Conservation (phyloP, 1,140 invertebrate species). For the Drosophila virilis region DNA sequence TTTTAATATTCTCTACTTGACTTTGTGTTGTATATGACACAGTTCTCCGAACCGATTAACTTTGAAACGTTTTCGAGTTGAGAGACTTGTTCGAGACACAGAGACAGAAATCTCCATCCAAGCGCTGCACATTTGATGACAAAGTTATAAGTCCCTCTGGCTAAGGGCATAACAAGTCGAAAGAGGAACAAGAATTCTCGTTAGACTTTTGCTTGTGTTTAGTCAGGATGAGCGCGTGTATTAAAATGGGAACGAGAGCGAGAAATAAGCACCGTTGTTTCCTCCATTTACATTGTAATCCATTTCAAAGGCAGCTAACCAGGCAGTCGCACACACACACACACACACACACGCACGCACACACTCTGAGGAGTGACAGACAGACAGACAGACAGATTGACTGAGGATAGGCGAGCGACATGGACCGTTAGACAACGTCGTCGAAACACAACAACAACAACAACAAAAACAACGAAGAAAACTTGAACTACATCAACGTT, state of each 20-base stretch:
- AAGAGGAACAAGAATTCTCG: slow-evolving; percentile 2
- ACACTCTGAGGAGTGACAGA: slow-evolving; percentile 28
- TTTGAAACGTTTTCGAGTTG: too few species aligned
- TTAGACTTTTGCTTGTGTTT: slow-evolving; percentile 1
- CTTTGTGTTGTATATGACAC: too few species aligned
- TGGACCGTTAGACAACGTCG: slow-evolving; percentile 62
- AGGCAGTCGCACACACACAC: slow-evolving; percentile 29
- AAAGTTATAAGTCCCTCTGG: background rate
- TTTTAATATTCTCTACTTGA: too few species aligned
- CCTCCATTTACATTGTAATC: slow-evolving; percentile 76
- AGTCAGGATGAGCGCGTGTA: slow-evolving; percentile 29
- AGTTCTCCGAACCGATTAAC: background rate
- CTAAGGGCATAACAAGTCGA: background rate
- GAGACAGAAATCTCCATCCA: background rate
- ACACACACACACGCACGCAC: slow-evolving; percentile 10
- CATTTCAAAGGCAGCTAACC: slow-evolving; percentile 72
- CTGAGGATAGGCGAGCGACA: slow-evolving; percentile 45
- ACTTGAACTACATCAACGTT: slow-evolving; percentile 69
- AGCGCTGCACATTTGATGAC: background rate
- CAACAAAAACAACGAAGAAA: slow-evolving; percentile 31
- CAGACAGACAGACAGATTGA: slow-evolving; percentile 21
- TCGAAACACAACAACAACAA: slow-evolving; percentile 27
- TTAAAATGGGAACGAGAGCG: slow-evolving; percentile 30
- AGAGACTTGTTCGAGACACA: background rate
- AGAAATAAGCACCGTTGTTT: slow-evolving; percentile 65